A percentile compares a stretch with the other conserved stretches of the same genome.
Evolutionary conservation across 2,113 vertebrate genomes (phyloP).

Genomic region (Pseudorasbora parva): DNA sequence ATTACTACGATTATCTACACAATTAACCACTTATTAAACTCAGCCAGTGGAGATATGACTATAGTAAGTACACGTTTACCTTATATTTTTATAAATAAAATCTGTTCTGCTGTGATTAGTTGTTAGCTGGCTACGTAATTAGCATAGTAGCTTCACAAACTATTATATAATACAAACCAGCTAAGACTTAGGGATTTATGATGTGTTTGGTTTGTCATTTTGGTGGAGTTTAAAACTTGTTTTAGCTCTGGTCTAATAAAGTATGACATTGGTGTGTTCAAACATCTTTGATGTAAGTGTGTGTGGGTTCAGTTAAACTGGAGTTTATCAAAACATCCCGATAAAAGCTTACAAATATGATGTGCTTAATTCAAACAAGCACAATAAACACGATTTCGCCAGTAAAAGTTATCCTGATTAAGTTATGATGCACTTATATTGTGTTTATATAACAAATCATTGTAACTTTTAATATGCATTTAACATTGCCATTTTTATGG

Average conservation of each 20-base stretch:
- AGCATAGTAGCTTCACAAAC: slow-evolving; percentile 26
- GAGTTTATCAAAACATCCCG: not conserved
- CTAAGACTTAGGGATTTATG: not conserved
- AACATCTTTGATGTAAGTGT: not conserved
- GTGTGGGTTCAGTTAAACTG: slow-evolving; percentile 6
- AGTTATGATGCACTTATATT: not conserved
- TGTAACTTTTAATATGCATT: not conserved
- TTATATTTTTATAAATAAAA: slow-evolving; percentile 15
- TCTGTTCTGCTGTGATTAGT: slow-evolving; percentile 4
- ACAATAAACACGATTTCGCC: not conserved
- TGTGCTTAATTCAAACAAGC: not conserved
- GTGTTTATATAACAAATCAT: not conserved
- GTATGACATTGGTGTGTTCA: slow-evolving; percentile 2
- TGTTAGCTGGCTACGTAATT: slow-evolving; percentile 41
- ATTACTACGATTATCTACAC: not conserved
- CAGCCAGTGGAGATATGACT: slow-evolving; percentile 9
- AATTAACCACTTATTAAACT: not conserved
- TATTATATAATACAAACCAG: slow-evolving; percentile 19
- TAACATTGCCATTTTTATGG: not conserved
- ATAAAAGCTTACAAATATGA: not conserved
- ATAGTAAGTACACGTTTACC: slow-evolving; percentile 32
- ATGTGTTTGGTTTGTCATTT: not conserved
- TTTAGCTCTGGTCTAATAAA: not conserved
- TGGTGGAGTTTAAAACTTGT: not conserved
- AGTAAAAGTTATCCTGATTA: not conserved